Conservation (phyloP, 1,140 invertebrate genomes). For the Pentalonia nigronervosa region DNA sequence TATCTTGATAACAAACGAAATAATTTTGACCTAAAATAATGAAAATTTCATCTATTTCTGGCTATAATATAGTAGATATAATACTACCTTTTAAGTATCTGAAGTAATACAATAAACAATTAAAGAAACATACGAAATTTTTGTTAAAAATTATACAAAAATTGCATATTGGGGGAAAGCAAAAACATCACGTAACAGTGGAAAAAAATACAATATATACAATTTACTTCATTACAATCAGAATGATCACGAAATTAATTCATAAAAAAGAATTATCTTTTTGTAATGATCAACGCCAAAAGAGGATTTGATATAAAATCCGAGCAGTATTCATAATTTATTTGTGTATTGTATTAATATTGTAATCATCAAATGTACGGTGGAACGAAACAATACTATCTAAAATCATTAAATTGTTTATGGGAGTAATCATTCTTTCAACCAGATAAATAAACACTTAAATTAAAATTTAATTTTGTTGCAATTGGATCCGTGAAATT, state of each 20-base stretch:
- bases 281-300: not conserved
- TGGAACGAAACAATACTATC: not conserved
- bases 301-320: not conserved
- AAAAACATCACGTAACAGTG: no score
- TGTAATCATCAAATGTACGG: not conserved
- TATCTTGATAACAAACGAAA: no score
- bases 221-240: not conserved
- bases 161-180: not conserved
- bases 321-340: not conserved
- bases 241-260: not conserved
- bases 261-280: not conserved
- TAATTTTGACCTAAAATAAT: no score
- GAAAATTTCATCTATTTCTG: not conserved
- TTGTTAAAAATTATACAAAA: not conserved
- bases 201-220: not conserved
- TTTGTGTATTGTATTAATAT: not conserved
- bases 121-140: not conserved
- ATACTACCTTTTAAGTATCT: no score
- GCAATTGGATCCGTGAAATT: not conserved
- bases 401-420: not conserved
- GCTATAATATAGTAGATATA: no score
- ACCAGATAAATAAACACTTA: not conserved
- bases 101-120: no score
- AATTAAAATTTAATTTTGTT: constrained; percentile 4
- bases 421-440: not conserved